Evolutionary conservation across 1,140 invertebrate species (phyloP), one percentile per base, ranked within the genome.

Genomic region (Heliconius nattereri): DNA sequence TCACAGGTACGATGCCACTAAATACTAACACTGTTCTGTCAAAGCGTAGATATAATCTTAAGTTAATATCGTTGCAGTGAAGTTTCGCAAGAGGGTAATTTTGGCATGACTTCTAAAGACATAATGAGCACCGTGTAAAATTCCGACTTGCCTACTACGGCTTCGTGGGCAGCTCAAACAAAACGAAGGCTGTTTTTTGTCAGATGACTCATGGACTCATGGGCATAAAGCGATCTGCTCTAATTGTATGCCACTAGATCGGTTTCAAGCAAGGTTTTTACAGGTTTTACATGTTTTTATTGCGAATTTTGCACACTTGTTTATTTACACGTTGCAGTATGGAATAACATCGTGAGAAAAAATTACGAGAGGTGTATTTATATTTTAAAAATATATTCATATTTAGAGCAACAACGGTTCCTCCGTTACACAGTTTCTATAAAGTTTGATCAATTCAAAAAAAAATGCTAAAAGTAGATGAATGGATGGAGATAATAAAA

Each of bases 181-280:
- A 89, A 89, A 76, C 66, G 80, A 89, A 89, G 87, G 84, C 82
- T 85, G 82, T 87, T 88, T 89, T 88, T 89, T 86, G 78, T 80
- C 54, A 74, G 60, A 86, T 90, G 89, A 90, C 73, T 89, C 90
- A 92, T 81, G 86, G 89, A 90, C 73, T 89, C 90, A 92, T 81
- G 86, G 75, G 76, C 80, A 79, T 82, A 80, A 85, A 75, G 75
- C 80, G 81, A 86, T 90, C 74, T 89, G 86, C 86, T 91, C 87
- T 87, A 89, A 89, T 91, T 91, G 83, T 85, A 84, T 85, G 86
- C 26, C 60, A 73, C 79, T 77, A 79, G 83, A 80, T 88, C 79
- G 77, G 84, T 91, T 80, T 60, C 37, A 57, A 20, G 23, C 54
- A 76, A 76, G 71, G 35, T 76, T 77, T 80, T 66, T 66, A 16